Evolutionary conservation across 2,113 vertebrate species (phyloP).

Genomic region (Genyomyrus donnyi): DNA sequence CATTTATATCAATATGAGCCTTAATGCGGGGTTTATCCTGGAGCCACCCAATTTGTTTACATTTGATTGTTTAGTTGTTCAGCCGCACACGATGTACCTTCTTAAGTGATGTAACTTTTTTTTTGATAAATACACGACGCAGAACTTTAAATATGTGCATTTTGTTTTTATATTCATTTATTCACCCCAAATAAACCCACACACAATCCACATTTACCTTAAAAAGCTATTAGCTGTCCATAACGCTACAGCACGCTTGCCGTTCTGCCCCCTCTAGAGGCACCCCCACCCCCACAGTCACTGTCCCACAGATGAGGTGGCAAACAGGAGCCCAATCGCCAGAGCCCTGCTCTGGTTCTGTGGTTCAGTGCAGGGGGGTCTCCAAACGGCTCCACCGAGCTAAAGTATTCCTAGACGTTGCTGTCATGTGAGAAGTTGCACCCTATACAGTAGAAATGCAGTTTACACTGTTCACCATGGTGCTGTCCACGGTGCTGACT

Average conservation of each 20-base stretch:
- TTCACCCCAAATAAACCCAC: not conserved
- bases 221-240: not conserved
- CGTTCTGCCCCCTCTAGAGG: not conserved
- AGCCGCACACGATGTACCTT: not conserved
- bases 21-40: not conserved
- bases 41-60: not conserved
- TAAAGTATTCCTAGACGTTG: not conserved
- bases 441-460: not conserved
- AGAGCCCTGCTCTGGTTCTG: not conserved
- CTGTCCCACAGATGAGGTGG: too few relatives aligned
- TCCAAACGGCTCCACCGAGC: not conserved
- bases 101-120: not conserved
- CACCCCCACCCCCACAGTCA: not conserved
- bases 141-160: not conserved
- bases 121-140: not conserved
- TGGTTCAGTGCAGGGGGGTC: not conserved
- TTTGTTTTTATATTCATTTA: not conserved
- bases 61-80: not conserved
- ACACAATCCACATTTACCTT: not conserved
- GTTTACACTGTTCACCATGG: not conserved
- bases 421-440: not conserved
- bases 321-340: not conserved
- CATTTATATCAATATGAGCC: not conserved
- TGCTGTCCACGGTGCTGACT: conserved; percentile 32
- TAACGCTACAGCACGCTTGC: not conserved